phyloP scores from a whole-genome alignment of 2,797 vertebrate species.

The Anguilla megastoma region DNA sequence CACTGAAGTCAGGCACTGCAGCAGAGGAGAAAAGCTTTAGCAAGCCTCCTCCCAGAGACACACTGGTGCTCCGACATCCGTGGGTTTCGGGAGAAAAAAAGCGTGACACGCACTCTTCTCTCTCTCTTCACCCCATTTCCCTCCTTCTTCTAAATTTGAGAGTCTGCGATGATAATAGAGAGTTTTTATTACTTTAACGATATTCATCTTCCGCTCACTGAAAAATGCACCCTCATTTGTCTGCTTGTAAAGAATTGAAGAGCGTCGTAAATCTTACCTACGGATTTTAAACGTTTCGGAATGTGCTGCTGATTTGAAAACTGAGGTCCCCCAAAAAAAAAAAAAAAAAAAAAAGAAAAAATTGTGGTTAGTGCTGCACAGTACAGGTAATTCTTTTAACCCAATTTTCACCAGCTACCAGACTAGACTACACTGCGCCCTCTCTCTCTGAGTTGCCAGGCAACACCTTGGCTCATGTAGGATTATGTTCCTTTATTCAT shows the following conservation, averaged over 20 bases:
- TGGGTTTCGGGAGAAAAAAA: not conserved
- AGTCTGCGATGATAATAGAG: not conserved
- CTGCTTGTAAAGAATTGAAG: not conserved
- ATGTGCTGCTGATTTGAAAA: not conserved
- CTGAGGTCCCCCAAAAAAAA: not conserved
- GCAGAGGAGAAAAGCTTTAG: not conserved
- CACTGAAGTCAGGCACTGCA: not conserved
- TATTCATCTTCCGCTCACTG: not conserved
- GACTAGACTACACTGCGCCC: not conserved
- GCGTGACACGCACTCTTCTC: not conserved
- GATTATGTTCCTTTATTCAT: not conserved
- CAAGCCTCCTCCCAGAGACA: not conserved
- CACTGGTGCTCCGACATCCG: not conserved
- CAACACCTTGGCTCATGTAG: constrained; percentile 22
- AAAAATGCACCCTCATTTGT: constrained; percentile 1
- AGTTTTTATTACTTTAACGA: constrained; percentile 8
- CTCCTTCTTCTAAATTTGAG: not conserved
- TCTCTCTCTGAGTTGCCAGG: constrained; percentile 22
- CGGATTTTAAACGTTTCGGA: not conserved
- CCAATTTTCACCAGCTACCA: not conserved
- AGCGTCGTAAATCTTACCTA: constrained; percentile 7
- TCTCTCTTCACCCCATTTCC: not conserved
- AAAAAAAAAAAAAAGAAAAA: not conserved
- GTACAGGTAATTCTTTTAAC: not conserved
- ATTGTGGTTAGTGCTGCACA: not conserved